A percentile compares a stretch with the other conserved stretches of the same genome.
Evolutionary conservation across 2,888 invertebrate species (phyloP).

Genomic region (Schizaphis graminum): DNA sequence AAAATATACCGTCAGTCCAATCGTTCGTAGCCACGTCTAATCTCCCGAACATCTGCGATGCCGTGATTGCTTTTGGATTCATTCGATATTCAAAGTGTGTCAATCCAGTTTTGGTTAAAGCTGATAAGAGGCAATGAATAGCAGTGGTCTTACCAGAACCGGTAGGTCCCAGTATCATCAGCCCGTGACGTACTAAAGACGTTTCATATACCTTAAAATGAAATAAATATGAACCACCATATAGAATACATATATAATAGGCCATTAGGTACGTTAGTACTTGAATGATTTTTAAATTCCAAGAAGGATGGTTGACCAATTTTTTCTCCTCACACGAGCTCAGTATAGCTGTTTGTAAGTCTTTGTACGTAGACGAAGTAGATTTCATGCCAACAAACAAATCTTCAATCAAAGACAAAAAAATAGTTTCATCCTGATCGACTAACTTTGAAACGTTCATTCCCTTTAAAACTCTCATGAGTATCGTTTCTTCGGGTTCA

Average conservation of each 20-base stretch:
- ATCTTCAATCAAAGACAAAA: slow-evolving; percentile 95
- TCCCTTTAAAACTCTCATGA: slow-evolving; percentile 96
- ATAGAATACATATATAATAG: neutral
- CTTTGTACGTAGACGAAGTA: slow-evolving; percentile 91
- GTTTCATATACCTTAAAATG: slow-evolving; percentile 87
- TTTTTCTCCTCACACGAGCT: slow-evolving; percentile 85
- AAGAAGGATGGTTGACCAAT: slow-evolving; percentile 92
- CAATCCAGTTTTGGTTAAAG: slow-evolving; percentile 87
- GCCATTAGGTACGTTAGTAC: slow-evolving; percentile 70
- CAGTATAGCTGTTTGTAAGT: slow-evolving; percentile 89
- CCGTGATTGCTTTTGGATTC: slow-evolving; percentile 98
- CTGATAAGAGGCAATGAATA: slow-evolving; percentile 89
- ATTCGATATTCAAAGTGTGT: slow-evolving; percentile 95
- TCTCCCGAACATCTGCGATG: slow-evolving; percentile 97
- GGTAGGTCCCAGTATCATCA: slow-evolving; percentile 95
- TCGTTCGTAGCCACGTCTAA: slow-evolving; percentile 97
- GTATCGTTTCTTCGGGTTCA: slow-evolving; percentile 95
- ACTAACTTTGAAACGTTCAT: slow-evolving; percentile 98
- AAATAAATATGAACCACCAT: neutral
- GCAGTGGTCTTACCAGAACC: slow-evolving; percentile 96
- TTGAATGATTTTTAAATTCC: slow-evolving; percentile 94
- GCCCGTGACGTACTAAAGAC: slow-evolving; percentile 93
- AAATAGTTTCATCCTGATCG: slow-evolving; percentile 95
- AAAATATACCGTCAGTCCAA: slow-evolving; percentile 99
- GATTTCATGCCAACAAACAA: slow-evolving; percentile 94